Evolutionary conservation across 2,113 vertebrate genomes (phyloP).

Genomic region (Pygoscelis antarcticus): DNA sequence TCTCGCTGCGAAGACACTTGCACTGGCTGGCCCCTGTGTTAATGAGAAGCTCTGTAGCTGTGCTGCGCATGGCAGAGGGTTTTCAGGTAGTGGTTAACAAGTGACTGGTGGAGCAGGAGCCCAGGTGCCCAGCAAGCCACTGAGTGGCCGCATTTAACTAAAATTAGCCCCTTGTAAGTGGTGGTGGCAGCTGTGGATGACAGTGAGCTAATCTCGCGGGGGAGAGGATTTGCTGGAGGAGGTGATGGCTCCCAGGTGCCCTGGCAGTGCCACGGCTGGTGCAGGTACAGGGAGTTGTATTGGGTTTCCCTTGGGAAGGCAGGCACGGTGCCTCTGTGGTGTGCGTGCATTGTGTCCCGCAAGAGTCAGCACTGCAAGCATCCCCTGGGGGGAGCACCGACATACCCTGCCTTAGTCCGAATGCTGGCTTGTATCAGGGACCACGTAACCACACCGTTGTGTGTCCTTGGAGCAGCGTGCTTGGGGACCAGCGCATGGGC

Average conservation of each 20-base stretch:
- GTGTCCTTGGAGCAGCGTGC: not conserved
- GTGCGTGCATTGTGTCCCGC: rapidly evolving
- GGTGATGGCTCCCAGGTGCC: not conserved
- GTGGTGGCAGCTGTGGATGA: not conserved
- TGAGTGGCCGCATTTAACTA: not conserved
- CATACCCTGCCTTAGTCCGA: rapidly evolving
- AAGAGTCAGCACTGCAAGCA: rapidly evolving
- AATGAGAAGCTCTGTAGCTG: not conserved
- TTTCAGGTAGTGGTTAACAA: not conserved
- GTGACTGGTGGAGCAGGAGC: not conserved
- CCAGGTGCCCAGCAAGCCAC: not conserved
- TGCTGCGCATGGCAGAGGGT: not conserved
- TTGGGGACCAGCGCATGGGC: rapidly evolving
- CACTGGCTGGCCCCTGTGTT: not conserved
- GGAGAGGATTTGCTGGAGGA: not conserved
- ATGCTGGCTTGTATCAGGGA: rapidly evolving
- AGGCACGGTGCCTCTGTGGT: rapidly evolving
- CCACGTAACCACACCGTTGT: rapidly evolving
- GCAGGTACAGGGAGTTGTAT: rapidly evolving
- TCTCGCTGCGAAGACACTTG: not conserved
- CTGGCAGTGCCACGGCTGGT: not conserved
- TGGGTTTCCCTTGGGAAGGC: not conserved
- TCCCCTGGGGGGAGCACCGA: rapidly evolving
- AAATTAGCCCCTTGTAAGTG: not conserved
- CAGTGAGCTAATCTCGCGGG: rapidly evolving